phyloP scores from a whole-genome alignment of 2,113 vertebrate species.

The Echinops telfairi region DNA sequence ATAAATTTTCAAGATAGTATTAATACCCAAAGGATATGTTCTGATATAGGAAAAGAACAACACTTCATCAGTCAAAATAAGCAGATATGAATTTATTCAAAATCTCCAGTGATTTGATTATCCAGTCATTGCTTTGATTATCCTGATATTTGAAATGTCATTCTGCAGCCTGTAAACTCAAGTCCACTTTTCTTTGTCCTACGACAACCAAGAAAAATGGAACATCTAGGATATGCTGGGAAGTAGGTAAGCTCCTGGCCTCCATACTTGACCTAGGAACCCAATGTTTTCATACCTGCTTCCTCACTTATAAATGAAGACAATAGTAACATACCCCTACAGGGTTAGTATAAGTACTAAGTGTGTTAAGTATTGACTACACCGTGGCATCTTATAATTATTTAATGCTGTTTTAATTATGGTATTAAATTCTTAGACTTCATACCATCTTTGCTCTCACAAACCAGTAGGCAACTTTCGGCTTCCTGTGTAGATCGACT shows the following conservation, averaged over 20 bases:
- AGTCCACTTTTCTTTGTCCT: neutral
- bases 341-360: neutral
- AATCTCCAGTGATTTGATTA: neutral
- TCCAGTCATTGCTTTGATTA: neutral
- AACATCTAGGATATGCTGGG: neutral
- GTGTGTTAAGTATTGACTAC: neutral
- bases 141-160: neutral
- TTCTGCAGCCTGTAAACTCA: neutral
- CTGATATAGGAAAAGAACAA: neutral
- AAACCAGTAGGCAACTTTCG: neutral
- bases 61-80: slow-evolving; percentile 29
- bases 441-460: neutral
- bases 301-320: neutral
- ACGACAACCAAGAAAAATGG: neutral
- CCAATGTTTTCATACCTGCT: neutral
- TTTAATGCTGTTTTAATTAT: neutral
- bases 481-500: neutral
- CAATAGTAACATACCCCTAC: neutral
- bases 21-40: neutral
- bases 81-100: neutral
- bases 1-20: neutral
- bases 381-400: neutral
- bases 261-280: neutral
- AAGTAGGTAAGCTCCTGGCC: neutral
- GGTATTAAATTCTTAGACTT: neutral